Evolutionary conservation across 2,113 vertebrate genomes (phyloP), one percentile per base, ranked within the genome.

Genomic region (Aldabrachelys gigantea): DNA sequence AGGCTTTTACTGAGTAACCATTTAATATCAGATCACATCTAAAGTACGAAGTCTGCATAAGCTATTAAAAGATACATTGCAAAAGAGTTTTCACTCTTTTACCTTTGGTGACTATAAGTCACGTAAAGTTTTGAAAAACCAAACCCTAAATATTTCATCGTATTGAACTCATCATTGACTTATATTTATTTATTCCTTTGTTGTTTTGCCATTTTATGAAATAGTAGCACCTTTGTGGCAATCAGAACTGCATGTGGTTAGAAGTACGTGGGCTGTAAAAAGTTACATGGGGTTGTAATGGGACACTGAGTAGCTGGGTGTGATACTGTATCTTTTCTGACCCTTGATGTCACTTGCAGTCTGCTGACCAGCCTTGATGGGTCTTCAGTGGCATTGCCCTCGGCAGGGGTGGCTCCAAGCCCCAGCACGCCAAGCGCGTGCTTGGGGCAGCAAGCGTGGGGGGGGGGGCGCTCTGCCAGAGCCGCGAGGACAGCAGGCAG

Each of bases 1-100:
- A 82, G 87, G 92, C 88, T 96, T 79, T 79, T 75, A 79, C 84
- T 50, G 80, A 96, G 93, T 94, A 96, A 96, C 88, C 52, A 90
- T 92, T 94, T 95, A 93, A 75, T 95, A 96, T 90, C 92, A 95
- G 84, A 90, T 81, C 1, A 0, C 76, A 56, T 1, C 3, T 82
- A 91, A 91, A 93, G 11, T 72, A 49, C 16, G 59, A 89, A 84
- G 86, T 38, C 49, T 69, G 50, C 83, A 87, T 54, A 81, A 83
- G 3, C 24, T 29, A 72, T 84, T 87, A 54, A 21, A 90, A 90
- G 13, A 31, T 31, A 2, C 59, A 44, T n/a, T 80, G 49, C 85
- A 92, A 50, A 89, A 27, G 47, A 53, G 1, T 14, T 80, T 78
- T 84, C 89, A 80, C 35, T 90, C 69, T 1, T 81, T 76, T n/a